These are phyloP conservation scores for Ostrea edulis DNA, from an alignment of 1,140 invertebrate species.

Conservation along the genomic window DNA sequence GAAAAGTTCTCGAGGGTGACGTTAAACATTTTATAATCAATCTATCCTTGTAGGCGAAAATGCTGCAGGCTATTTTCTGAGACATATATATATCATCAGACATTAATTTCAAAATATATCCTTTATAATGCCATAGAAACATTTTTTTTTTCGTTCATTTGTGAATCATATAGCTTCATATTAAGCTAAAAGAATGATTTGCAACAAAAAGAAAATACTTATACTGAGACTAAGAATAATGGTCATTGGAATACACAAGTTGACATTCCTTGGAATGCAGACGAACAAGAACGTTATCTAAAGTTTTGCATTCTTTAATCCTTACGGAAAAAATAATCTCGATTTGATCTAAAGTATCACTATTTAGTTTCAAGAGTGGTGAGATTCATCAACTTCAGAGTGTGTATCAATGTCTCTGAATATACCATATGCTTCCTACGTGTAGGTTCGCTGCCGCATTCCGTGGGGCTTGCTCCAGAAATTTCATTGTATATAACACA, in stretches of 20 bases:
- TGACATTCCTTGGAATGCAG: conserved; percentile 40
- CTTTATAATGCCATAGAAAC: conserved; percentile 57
- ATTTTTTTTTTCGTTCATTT: conserved; percentile 40
- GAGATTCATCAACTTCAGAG: not conserved
- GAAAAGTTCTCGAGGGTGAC: no score
- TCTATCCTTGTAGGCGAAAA: conserved; percentile 54
- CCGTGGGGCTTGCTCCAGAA: not conserved
- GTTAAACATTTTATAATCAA: no score
- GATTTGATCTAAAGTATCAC: no score
- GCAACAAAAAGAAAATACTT: conserved; percentile 15
- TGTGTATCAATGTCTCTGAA: not conserved
- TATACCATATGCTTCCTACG: not conserved
- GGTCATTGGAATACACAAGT: not conserved
- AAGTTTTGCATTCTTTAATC: not conserved
- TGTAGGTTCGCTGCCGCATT: conserved; percentile 33
- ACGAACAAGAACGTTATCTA: conserved; percentile 55
- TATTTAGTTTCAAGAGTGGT: not conserved
- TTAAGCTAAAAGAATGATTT: not conserved
- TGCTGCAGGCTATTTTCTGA: conserved; percentile 55
- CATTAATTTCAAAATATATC: conserved; percentile 41
- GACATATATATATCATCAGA: no score
- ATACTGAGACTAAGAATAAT: not conserved
- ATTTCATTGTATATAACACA: not conserved
- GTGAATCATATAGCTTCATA: not conserved
- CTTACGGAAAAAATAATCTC: not conserved